A percentile compares a stretch with the other conserved stretches of the same genome.
phyloP scores from a whole-genome alignment of 1,140 invertebrate genomes.

The Nephila pilipes region DNA sequence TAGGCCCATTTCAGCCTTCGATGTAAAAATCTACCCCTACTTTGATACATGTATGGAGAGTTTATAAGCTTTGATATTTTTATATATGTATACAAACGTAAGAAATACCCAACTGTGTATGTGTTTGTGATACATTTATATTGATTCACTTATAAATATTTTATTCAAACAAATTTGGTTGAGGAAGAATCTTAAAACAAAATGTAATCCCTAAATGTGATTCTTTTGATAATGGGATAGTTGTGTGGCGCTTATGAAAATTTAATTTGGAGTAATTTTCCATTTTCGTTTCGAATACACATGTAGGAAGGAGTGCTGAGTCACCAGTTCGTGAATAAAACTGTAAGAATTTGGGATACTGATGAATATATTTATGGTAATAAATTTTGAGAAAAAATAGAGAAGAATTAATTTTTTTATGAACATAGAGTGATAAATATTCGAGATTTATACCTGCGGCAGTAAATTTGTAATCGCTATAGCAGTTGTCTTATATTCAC shows the following conservation, averaged over 20 bases:
- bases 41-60: not conserved
- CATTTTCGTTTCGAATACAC: rapidly evolving
- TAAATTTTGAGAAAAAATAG: too few species aligned
- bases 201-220: not conserved
- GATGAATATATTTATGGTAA: not conserved
- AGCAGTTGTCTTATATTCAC: not conserved
- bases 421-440: too few species aligned
- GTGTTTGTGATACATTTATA: conserved; percentile 8
- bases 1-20: conserved; percentile 4
- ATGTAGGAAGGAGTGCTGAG: not conserved
- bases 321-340: not conserved
- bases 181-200: not conserved
- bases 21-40: not conserved
- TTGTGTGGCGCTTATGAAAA: not conserved
- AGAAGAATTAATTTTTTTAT: too few species aligned
- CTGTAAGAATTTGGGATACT: not conserved
- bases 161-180: not conserved
- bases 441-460: too few species aligned
- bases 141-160: not conserved
- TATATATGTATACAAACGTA: not conserved
- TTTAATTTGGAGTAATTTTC: not conserved
- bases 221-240: not conserved
- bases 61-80: not conserved
- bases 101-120: not conserved
- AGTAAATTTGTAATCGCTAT: too few species aligned